Conservation (phyloP, 1,140 invertebrate genomes). For the Lepidurus couesii region DNA sequence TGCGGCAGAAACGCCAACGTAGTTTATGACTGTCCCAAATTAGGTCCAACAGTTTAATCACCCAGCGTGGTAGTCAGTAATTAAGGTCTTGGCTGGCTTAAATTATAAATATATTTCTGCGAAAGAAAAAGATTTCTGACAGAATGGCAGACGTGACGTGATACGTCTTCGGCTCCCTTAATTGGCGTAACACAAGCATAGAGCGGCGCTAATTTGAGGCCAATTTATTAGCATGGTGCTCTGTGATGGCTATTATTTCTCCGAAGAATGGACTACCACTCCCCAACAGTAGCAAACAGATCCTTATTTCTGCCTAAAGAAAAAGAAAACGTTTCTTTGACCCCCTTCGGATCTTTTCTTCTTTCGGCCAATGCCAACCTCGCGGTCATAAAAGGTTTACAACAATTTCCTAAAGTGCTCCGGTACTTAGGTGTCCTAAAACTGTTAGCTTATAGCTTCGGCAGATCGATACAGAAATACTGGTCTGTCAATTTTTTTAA, state of each 20-base stretch:
- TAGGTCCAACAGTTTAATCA: too few relatives aligned
- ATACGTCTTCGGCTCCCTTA: background rate
- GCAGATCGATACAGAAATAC: slow-evolving; percentile 9
- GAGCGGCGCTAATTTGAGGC: background rate
- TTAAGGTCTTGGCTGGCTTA: too few relatives aligned
- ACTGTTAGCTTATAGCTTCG: background rate
- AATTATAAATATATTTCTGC: too few relatives aligned
- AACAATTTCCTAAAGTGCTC: slow-evolving; percentile 8
- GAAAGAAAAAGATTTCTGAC: too few relatives aligned
- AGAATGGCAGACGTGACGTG: background rate
- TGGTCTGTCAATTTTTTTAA: background rate
- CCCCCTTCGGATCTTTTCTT: background rate
- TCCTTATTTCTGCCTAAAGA: background rate
- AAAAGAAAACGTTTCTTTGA: background rate
- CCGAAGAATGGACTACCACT: background rate
- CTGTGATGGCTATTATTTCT: background rate
- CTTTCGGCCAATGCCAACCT: background rate
- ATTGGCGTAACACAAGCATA: background rate
- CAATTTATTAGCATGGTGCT: background rate
- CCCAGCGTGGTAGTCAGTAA: too few relatives aligned
- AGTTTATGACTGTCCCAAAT: too few relatives aligned
- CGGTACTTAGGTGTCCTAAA: background rate
- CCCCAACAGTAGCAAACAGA: background rate
- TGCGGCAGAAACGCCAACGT: too few relatives aligned
- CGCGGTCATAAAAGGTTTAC: background rate